Percentiles rank a stretch among this genome's conserved stretches.
Evolutionary conservation across 1,140 invertebrate genomes (phyloP).

Genomic region (Hycleus phaleratus): DNA sequence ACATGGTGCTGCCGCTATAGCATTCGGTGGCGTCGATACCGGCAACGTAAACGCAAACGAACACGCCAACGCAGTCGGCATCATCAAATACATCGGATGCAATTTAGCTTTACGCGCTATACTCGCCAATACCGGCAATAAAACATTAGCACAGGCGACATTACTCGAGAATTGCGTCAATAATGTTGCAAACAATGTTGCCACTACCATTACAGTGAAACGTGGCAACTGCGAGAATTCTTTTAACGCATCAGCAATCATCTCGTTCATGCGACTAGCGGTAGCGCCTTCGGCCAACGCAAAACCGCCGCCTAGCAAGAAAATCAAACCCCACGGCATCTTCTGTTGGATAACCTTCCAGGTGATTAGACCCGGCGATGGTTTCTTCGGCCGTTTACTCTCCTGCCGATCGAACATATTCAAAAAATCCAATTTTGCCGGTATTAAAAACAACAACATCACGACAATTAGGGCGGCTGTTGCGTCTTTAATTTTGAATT

Average conservation of each 20-base stretch:
- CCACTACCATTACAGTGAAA: constrained; percentile 49
- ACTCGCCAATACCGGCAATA: constrained; percentile 71
- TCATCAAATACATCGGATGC: constrained; percentile 81
- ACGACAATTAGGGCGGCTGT: constrained; percentile 75
- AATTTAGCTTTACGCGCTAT: constrained; percentile 49
- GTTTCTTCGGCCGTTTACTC: constrained; percentile 50
- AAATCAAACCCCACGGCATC: constrained; percentile 70
- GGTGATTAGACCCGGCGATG: constrained; percentile 61
- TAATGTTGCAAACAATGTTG: constrained; percentile 47
- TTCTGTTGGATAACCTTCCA: constrained; percentile 72
- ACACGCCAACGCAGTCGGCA: constrained; percentile 72
- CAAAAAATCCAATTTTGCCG: constrained; percentile 67
- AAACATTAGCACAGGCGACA: constrained; percentile 76
- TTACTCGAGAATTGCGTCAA: constrained; percentile 80
- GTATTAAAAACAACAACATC: constrained; percentile 72
- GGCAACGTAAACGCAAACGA: constrained; percentile 72
- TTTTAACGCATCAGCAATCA: constrained; percentile 59
- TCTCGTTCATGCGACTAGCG: constrained; percentile 63
- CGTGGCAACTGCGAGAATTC: constrained; percentile 48
- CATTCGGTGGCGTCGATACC: constrained; percentile 85
- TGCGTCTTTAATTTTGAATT: constrained; percentile 54
- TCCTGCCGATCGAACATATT: constrained; percentile 53
- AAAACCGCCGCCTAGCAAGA: constrained; percentile 69
- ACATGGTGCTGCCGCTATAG: constrained; percentile 78
- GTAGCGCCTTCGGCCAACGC: constrained; percentile 78